phyloP scores from a whole-genome alignment of 2,113 vertebrate genomes.

The Bungarus multicinctus region DNA sequence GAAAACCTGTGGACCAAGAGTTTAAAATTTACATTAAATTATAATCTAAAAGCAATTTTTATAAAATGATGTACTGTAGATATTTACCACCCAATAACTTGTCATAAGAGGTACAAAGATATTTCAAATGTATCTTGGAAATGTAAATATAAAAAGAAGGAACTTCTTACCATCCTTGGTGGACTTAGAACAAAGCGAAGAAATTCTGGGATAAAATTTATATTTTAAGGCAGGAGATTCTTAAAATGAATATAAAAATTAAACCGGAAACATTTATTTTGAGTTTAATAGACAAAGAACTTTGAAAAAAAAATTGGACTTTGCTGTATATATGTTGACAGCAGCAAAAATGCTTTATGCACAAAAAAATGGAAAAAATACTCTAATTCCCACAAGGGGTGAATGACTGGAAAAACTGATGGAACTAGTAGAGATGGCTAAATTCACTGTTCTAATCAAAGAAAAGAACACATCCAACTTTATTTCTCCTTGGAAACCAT shows the following conservation, averaged over 20 bases:
- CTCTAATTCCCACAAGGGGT: neutral
- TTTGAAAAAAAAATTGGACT: neutral
- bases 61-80: neutral
- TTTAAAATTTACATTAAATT: neutral
- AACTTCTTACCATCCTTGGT: neutral
- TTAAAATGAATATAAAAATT: neutral
- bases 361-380: neutral
- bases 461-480: neutral
- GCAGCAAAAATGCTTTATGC: neutral
- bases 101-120: neutral
- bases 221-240: neutral
- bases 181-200: neutral
- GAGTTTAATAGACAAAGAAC: neutral
- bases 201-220: neutral
- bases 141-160: neutral
- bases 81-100: neutral
- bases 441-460: neutral
- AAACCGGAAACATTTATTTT: neutral
- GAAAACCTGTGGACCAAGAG: neutral
- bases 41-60: neutral
- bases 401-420: neutral
- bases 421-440: neutral
- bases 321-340: neutral
- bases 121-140: neutral
- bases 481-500: neutral